Base-by-base conservation (phyloP, 2,888 invertebrate species). In the Catocala fraxini region DNA sequence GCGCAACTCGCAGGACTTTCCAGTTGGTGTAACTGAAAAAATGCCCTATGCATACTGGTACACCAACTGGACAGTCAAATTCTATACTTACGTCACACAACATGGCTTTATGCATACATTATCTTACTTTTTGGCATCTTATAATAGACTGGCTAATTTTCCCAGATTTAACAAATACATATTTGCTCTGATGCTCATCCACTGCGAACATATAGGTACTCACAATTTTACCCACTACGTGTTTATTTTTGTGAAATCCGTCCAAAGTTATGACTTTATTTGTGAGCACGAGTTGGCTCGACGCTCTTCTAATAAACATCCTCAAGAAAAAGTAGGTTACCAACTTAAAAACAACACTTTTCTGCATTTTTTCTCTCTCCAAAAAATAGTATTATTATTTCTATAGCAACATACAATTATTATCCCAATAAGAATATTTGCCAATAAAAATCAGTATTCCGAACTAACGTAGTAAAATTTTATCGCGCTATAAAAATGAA, bases 381-480 rank as follows among this genome's bases (percentile, higher is more conserved):
- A 35, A 60, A 62, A 68, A 51, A 56, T 52, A 71, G 56, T 53
- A 35, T 51, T 64, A 64, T 73, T 63, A 68, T 65, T 75, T 64
- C 55, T 48, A 68, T 65, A 53, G 67, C 63, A 64, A 63, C 65
- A 60, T 68, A 75, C 71, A 77, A 76, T 77, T 75, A 76, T 77
- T 75, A 75, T 64, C 54, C 63, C 60, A 70, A 67, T 73, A 74
- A 66, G 63, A 65, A 73, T 70, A 73, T 71, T 73, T 68, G 57
- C 56, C 45, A 68, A 77, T 73, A 75, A 72, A 80, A 74, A 73
- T 69, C 75, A 70, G 68, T 70, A 74, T 68, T 70, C 69, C 61
- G 59, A 76, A 80, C 77, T 80, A 73, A 34, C 54, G 56, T 60
- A 76, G 60, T 82, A 80, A 81, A 82, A 75, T 75, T 80, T 81